Evolutionary conservation across 1,140 invertebrate genomes (phyloP), one percentile per base, ranked within the genome.

Genomic region (Pseudomyrmex sp.): DNA sequence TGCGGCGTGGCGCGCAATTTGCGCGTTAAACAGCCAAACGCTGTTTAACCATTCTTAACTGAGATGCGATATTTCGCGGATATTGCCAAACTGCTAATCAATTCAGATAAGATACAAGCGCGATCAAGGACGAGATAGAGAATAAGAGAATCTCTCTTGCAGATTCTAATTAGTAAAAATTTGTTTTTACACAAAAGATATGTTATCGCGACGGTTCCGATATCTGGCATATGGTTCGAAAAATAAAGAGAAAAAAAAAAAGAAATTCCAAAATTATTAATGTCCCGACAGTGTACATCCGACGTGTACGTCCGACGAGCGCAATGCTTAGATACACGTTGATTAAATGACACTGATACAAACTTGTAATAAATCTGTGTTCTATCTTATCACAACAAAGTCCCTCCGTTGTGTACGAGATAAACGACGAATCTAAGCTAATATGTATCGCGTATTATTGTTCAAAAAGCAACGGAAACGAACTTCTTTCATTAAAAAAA

Each of bases 161-260:
- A 35, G 7, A 3, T 69, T 70, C 54, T 69, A 80, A 80, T 80
- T 80, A 80, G 12, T 80, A 23, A 70, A 70, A 80, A 50, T 80
- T 70, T 18, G 12, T 70, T 18, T 18, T 18, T 50, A 70, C 54
- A 61, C 66, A 50, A 35, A 69, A 80, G 66, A 80, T 79, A 79
- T 4, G 66, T 59, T 79, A 79, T 80, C 76, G n/a, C 44, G 35
- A 5, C 35, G 4, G n/a, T 26, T 0, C 3, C 9, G 15, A 56
- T 20, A 44, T 68, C 1, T 20, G 18, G 18, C 44, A 70, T 80
- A 69, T 48, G 62, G 18, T 18, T 5, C 50, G 13, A 48, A 59
- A 79, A 48, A 79, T 26, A 48, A 35, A 35, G 7, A 26, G 46
- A 18, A 15, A 35, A 18, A 70, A 70, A 70, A 3, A 4, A 12